Percentiles rank a stretch among this genome's conserved stretches.
Conservation (phyloP, 1,140 invertebrate genomes). For the Brachionus plicatilis region DNA sequence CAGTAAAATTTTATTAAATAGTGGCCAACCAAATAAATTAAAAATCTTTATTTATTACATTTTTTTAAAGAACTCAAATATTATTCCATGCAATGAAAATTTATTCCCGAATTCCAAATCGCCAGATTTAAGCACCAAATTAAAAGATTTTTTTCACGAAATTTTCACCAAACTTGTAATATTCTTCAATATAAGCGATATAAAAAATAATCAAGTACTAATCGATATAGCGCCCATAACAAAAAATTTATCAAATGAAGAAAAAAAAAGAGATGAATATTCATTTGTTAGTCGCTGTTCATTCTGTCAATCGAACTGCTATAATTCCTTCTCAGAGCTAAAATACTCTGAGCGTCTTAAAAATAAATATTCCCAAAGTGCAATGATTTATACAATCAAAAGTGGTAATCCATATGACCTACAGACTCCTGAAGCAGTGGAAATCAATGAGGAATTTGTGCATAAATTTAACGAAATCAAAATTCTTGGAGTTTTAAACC, state of each 20-base stretch:
- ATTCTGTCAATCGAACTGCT: neutral
- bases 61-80: constrained; percentile 14
- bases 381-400: neutral
- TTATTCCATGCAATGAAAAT: neutral
- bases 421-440: neutral
- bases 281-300: neutral
- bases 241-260: neutral
- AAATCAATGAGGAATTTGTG: neutral
- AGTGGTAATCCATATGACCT: neutral
- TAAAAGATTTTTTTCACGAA: neutral
- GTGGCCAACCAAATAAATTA: no score
- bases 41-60: no score
- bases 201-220: neutral
- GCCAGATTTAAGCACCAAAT: neutral
- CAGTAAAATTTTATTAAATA: no score
- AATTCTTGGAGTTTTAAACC: neutral
- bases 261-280: neutral
- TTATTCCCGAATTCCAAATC: constrained; percentile 1
- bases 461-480: neutral
- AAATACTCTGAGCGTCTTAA: neutral
- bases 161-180: neutral
- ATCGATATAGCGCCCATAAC: neutral
- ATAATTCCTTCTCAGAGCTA: neutral
- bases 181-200: neutral
- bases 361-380: neutral